These are phyloP conservation scores for Ranitomeya variabilis DNA, from an alignment of 2,113 vertebrate genomes.

Conservation along the genomic window DNA sequence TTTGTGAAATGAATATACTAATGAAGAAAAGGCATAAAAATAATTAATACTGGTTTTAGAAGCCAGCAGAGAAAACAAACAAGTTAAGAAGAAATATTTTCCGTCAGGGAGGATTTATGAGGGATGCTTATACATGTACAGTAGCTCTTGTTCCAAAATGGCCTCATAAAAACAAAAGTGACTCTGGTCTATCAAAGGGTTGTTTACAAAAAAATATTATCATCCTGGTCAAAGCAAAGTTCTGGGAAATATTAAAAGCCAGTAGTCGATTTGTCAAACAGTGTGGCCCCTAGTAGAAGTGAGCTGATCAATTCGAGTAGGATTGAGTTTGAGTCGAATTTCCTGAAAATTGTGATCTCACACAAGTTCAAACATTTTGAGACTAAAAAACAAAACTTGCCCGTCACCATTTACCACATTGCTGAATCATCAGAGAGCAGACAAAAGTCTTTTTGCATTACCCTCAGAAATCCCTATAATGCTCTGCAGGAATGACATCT, in stretches of 20 bases:
- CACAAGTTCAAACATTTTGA: too few relatives aligned
- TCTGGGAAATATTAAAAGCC: background rate
- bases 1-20: constrained; percentile 59
- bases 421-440: too few relatives aligned
- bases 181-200: background rate
- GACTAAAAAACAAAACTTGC: too few relatives aligned
- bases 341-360: too few relatives aligned
- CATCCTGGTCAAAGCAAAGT: background rate
- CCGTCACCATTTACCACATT: too few relatives aligned
- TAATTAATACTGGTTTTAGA: constrained; percentile 50
- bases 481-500: too few relatives aligned
- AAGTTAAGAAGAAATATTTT: constrained; percentile 46
- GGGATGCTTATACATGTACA: background rate
- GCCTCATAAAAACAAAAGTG: background rate
- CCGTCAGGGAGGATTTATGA: constrained; percentile 10
- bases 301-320: too few relatives aligned
- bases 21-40: constrained; percentile 57
- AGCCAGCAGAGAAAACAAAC: constrained; percentile 46
- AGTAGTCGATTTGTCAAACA: too few relatives aligned
- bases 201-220: background rate
- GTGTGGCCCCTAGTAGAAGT: too few relatives aligned
- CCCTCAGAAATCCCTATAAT: too few relatives aligned
- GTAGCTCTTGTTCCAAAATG: background rate
- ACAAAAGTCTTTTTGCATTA: too few relatives aligned
- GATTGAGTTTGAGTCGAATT: too few relatives aligned